Evolutionary conservation across 2,888 invertebrate genomes (phyloP), one percentile per base, ranked within the genome.

Genomic region (Cordylochernes scorpioides): DNA sequence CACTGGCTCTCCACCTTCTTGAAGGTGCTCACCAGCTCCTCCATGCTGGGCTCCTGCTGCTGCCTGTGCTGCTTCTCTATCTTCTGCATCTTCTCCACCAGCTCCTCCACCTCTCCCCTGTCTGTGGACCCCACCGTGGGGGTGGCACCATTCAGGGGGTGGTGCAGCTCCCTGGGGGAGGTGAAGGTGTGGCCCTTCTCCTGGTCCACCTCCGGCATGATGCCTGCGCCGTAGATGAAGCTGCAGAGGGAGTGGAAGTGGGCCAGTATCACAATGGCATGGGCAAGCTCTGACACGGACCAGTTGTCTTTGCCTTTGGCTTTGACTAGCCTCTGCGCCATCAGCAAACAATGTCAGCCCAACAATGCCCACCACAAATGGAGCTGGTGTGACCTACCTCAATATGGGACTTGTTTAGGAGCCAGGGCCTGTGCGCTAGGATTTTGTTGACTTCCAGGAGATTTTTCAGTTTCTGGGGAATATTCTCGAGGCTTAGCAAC

Each of bases 211-310:
- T 37, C 38, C 15, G 35, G 34, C 17, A 32, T 19, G 17, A 58
- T 65, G 30, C 77, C 75, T 54, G 73, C 74, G 38, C 75, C 74
- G 53, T 70, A 71, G 33, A 77, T 71, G 55, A 82, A 75, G 42
- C 72, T 71, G 48, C 72, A 71, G 36, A 82, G 60, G 25, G 73
- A 68, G 57, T 80, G 78, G 55, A 77, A 78, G 55, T 78, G 77
- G 31, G 72, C 67, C 49, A 80, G 57, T 36, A 80, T 61, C 28
- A 73, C 71, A 44, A 78, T 67, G 31, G 77, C 78, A 48, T 80
- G 78, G 15, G 75, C 72, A 40, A 82, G 66, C 55, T 80, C 77
- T 12, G 71, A 68, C 39, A 78, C 50, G 10, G 75, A 73, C 72
- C 71, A 73, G 51, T 65, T 70, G 45, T 67, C 64, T 43, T 61